Evolutionary conservation across 1,140 invertebrate species (phyloP), one percentile per base, ranked within the genome.

Genomic region (Caenorhabditis latens): DNA sequence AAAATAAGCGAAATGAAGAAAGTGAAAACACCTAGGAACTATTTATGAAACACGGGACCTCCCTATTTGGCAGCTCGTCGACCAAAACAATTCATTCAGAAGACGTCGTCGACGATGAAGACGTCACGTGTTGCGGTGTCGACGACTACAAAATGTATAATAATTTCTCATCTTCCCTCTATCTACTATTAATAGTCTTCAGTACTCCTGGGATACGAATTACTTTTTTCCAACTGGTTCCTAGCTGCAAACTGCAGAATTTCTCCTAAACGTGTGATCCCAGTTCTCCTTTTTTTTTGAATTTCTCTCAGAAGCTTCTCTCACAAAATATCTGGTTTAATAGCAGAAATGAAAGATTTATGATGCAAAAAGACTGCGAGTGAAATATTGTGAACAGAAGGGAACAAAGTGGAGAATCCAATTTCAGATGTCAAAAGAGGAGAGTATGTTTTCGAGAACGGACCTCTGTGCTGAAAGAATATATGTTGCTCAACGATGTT

Each of bases 71-170:
- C 1, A 79, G 46, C 14, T 71, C 65, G 65, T 71, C 65, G 65
- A 71, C 65, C 65, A 79, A 79, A 79, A 50, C 71, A 79, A 50
- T 50, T 79, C 71, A 50, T 79, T 71, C 71, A 53, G 71, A 79
- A 48, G 71, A 71, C 11, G 67, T 71, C 43, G 32, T 58, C 14
- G n/a, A 63, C 61, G 61, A 16, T 24, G 32, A 32, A 32, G 32
- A 63, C 61, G 21, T 40, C 11, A 21, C 13, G 57, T 58, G 13
- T 58, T 58, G 8, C 32, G 57, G 21, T 14, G 21, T 7, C 14
- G n/a, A 16, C 14, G 57, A 58, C 57, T 58, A 58, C 61, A 24
- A 24, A 24, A 8, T 32, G 1, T 63, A 63, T 24, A 40, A 32
- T 63, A 63, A 40, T 63, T 32, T 63, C 11, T 63, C 61, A 63